These are phyloP conservation scores for Gambusia yucatana DNA, from an alignment of 2,797 vertebrate species.

Conservation along the genomic window DNA sequence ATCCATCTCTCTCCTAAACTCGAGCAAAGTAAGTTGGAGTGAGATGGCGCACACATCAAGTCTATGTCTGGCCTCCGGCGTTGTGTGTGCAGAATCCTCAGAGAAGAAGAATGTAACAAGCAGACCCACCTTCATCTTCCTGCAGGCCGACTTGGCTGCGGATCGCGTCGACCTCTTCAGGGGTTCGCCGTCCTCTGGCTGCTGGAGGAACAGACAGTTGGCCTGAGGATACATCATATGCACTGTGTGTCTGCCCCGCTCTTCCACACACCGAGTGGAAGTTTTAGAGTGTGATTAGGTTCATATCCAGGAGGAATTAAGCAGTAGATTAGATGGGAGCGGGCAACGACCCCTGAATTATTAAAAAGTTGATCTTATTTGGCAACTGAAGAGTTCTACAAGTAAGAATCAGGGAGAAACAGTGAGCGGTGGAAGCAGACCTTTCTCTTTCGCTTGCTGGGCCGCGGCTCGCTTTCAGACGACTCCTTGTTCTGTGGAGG, in stretches of 20 bases:
- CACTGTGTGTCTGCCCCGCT: conserved; percentile 4
- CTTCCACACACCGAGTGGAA: conserved; percentile 12
- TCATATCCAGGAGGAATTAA: conserved; percentile 57
- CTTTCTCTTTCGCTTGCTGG: conserved; percentile 66
- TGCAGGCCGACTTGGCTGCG: conserved; percentile 72
- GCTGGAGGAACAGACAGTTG: conserved; percentile 61
- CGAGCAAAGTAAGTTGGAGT: conserved; percentile 18
- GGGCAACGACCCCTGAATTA: conserved; percentile 52
- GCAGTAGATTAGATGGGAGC: conserved; percentile 53
- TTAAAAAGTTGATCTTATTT: conserved; percentile 29
- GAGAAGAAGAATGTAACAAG: conserved; percentile 54
- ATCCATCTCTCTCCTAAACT: background rate
- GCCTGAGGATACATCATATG: conserved; percentile 44
- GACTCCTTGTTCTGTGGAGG: conserved; percentile 19
- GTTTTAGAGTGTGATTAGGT: conserved; percentile 38
- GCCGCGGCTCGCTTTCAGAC: conserved; percentile 8
- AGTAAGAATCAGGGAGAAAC: conserved; percentile 30
- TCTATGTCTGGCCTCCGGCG: conserved; percentile 13
- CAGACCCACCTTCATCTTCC: conserved; percentile 81
- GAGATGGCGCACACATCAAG: conserved; percentile 16
- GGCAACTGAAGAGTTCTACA: conserved; percentile 35
- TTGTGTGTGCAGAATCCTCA: conserved; percentile 17
- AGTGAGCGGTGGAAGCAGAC: conserved; percentile 46
- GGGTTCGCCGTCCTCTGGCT: conserved; percentile 60
- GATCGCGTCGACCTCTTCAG: conserved; percentile 75